Conservation (phyloP, 1,140 invertebrate species). For the Magallana angulata region DNA sequence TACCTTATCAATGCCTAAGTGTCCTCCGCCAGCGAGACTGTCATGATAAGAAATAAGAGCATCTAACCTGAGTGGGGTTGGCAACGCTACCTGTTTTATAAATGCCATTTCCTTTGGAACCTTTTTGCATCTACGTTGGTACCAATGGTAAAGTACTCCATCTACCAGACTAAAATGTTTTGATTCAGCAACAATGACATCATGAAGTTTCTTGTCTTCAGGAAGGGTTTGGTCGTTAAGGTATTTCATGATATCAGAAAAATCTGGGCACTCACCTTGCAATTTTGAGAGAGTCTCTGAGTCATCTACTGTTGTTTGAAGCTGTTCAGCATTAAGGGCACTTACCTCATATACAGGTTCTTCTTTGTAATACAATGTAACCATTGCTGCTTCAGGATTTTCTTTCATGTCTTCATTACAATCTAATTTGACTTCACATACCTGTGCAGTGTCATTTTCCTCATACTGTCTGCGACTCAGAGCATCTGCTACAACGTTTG, state of each 20-base stretch:
- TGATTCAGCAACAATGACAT: constrained; percentile 46
- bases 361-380: not conserved
- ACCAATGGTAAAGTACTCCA: constrained; percentile 58
- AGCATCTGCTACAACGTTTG: constrained; percentile 40
- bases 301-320: constrained; percentile 20
- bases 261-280: constrained; percentile 49
- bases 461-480: constrained; percentile 10
- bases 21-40: constrained; percentile 49
- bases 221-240: constrained; percentile 43
- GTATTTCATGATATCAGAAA: constrained; percentile 48
- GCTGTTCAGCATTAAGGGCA: not conserved
- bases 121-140: constrained; percentile 52
- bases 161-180: constrained; percentile 56
- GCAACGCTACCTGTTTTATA: constrained; percentile 50
- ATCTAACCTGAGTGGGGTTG: constrained; percentile 47
- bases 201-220: constrained; percentile 44
- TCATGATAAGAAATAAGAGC: constrained; percentile 54
- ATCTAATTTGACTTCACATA: not conserved
- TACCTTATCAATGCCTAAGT: constrained; percentile 51
- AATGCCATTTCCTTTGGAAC: constrained; percentile 36
- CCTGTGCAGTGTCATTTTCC: not conserved
- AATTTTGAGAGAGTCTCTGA: not conserved
- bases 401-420: not conserved
- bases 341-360: not conserved
- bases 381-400: not conserved